A percentile compares a stretch with the other conserved stretches of the same genome.
These are phyloP conservation scores for Centroberyx gerrardi DNA, from an alignment of 2,797 vertebrate species.

Conservation along the genomic window DNA sequence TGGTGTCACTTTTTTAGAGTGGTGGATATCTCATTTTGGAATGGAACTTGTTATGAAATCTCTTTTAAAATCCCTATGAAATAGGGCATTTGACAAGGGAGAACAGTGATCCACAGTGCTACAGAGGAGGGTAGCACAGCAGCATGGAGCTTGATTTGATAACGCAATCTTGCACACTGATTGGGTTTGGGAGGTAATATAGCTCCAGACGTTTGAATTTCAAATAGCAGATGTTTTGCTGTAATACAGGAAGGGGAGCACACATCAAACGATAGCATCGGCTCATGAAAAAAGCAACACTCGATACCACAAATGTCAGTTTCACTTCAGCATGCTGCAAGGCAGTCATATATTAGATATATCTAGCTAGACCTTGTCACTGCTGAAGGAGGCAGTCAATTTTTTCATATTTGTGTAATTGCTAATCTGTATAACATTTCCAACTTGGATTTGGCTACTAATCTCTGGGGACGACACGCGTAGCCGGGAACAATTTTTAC, in stretches of 20 bases:
- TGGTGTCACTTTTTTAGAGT: slow-evolving; percentile 38
- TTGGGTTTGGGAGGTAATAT: slow-evolving; percentile 80
- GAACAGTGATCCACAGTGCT: slow-evolving; percentile 52
- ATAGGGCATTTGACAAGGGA: slow-evolving; percentile 68
- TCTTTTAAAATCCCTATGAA: slow-evolving; percentile 64
- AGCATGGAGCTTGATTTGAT: slow-evolving; percentile 71
- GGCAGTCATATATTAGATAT: slow-evolving; percentile 51
- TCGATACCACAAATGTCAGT: slow-evolving; percentile 53
- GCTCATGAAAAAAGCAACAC: slow-evolving; percentile 49
- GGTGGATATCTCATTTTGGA: slow-evolving; percentile 63
- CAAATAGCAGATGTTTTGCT: slow-evolving; percentile 81
- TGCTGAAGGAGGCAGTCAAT: slow-evolving; percentile 52
- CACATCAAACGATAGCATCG: slow-evolving; percentile 65
- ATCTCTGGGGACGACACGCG: slow-evolving; percentile 74
- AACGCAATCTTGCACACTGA: slow-evolving; percentile 79
- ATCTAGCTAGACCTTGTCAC: slow-evolving; percentile 47
- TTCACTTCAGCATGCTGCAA: slow-evolving; percentile 51
- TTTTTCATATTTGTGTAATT: slow-evolving; percentile 77
- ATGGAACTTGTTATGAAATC: slow-evolving; percentile 60
- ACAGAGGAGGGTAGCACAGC: slow-evolving; percentile 51
- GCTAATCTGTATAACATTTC: slow-evolving; percentile 81
- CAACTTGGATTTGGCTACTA: slow-evolving; percentile 80
- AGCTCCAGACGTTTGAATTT: slow-evolving; percentile 74
- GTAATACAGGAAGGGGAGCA: slow-evolving; percentile 67
- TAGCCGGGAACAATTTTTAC: slow-evolving; percentile 79